Percentiles rank a stretch among this genome's conserved stretches.
Conservation (phyloP, 2,888 invertebrate genomes). For the Tenthredo scrophulariae region DNA sequence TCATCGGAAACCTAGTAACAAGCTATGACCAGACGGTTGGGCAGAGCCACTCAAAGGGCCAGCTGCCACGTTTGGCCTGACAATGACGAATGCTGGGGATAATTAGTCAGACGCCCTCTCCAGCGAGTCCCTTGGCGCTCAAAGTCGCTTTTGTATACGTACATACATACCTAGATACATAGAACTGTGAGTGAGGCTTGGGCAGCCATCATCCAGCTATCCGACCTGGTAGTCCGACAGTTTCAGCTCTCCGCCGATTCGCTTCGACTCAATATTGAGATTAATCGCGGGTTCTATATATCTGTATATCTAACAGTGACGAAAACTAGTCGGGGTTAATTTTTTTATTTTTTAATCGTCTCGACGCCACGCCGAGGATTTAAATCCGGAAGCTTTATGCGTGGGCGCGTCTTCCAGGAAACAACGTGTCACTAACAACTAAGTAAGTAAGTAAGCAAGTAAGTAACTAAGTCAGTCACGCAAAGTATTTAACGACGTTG, state of each 20-base stretch:
- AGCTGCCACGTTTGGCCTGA: slow-evolving; percentile 44
- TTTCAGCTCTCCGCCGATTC: slow-evolving; percentile 10
- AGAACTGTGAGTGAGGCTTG: neutral
- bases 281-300: too few relatives aligned
- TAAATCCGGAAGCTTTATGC: slow-evolving; percentile 4
- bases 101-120: slow-evolving; percentile 49
- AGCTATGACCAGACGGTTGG: slow-evolving; percentile 44
- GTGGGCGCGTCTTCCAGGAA: slow-evolving; percentile 13
- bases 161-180: neutral
- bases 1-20: slow-evolving; percentile 42
- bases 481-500: slow-evolving; percentile 23
- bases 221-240: neutral
- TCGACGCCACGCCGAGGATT: neutral
- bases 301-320: neutral
- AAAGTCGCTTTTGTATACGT: slow-evolving; percentile 36
- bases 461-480: neutral
- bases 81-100: slow-evolving; percentile 53
- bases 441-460: neutral
- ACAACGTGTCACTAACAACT: slow-evolving; percentile 4
- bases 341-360: neutral
- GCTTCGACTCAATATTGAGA: slow-evolving; percentile 11
- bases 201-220: slow-evolving; percentile 21
- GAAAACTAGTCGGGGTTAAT: neutral
- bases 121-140: slow-evolving; percentile 46
- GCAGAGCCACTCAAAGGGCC: slow-evolving; percentile 51